Evolutionary conservation across 2,797 vertebrate genomes (phyloP), one percentile per base, ranked within the genome.

Genomic region (Silurus aristotelis): DNA sequence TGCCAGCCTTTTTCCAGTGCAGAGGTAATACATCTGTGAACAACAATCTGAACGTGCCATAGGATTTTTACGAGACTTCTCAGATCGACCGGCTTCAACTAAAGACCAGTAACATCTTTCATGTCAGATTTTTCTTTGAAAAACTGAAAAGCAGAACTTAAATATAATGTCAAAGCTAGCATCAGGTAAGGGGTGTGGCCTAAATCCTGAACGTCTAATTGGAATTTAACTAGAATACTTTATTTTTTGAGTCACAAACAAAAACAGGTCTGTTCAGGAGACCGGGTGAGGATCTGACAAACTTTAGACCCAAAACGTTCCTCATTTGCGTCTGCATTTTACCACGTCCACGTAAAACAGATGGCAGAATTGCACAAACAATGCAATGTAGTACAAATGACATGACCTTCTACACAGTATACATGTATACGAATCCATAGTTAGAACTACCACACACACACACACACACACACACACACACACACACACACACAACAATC

Each of bases 401-500:
- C 17, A 70, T 5, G 20, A 75, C 71, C 46, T 52, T 13, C 22
- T 52, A 25, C 22, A 52, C 46, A 52, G 19, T n/a, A 48, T 72
- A 48, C 20, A 52, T 52, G 48, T 52, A 52, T 52, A 52, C 48
- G 10, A 52, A 52, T 61, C 6, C 72, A 67, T 22, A 61, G 9
- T 66, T 10, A 66, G 20, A 48, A 20, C 8, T 12, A 71, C 17
- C 73, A 76, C 52, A 76, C 52, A 75, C 66, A 27, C 66, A 68
- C 72, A 75, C 71, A 73, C 71, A 73, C 71, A 73, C 71, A 73
- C 56, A 78, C 56, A 60, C 76, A 38, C 76, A 38, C 76, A 60
- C 79, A 55, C 72, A 76, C n/a, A 22, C n/a, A 56, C 48, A 52
- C 48, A 5, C 6, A 56, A 77, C 73, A 78, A 78, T 25, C 9